Conservation (phyloP, 2,888 invertebrate species). For the Bruchidius siliquastri region DNA sequence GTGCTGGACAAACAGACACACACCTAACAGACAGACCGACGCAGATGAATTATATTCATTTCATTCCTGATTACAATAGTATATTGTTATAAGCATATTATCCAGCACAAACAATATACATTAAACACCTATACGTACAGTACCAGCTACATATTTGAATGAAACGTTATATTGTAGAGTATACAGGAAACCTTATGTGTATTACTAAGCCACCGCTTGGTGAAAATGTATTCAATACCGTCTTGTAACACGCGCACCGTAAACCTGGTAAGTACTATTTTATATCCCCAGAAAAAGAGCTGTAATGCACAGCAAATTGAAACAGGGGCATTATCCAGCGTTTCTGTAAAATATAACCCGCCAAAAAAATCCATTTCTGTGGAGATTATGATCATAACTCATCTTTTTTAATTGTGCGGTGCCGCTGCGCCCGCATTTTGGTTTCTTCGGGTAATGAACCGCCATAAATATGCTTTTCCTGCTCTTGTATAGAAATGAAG, state of each 20-base stretch:
- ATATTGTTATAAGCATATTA: no score
- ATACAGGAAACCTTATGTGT: no score
- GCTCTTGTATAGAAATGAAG: neutral
- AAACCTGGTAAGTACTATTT: neutral
- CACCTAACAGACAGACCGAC: no score
- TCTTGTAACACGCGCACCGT: neutral
- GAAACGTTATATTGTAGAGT: no score
- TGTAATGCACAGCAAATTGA: slow-evolving; percentile 22
- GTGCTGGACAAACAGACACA: no score
- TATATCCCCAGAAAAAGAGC: slow-evolving; percentile 3
- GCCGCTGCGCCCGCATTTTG: slow-evolving; percentile 13
- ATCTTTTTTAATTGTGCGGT: slow-evolving; percentile 23
- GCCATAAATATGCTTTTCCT: neutral
- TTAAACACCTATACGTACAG: no score
- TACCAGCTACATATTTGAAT: no score
- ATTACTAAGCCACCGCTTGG: no score
- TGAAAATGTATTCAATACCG: neutral
- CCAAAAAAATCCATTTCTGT: slow-evolving; percentile 30
- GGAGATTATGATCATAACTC: slow-evolving; percentile 30
- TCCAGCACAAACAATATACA: no score
- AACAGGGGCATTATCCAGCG: slow-evolving; percentile 25
- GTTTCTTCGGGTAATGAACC: slow-evolving; percentile 11
- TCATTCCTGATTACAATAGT: no score
- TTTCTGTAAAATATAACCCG: slow-evolving; percentile 19
- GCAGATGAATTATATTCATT: no score